Evolutionary conservation across 2,888 invertebrate species (phyloP), one percentile per base, ranked within the genome.

Genomic region (Sinotaia quadrata): DNA sequence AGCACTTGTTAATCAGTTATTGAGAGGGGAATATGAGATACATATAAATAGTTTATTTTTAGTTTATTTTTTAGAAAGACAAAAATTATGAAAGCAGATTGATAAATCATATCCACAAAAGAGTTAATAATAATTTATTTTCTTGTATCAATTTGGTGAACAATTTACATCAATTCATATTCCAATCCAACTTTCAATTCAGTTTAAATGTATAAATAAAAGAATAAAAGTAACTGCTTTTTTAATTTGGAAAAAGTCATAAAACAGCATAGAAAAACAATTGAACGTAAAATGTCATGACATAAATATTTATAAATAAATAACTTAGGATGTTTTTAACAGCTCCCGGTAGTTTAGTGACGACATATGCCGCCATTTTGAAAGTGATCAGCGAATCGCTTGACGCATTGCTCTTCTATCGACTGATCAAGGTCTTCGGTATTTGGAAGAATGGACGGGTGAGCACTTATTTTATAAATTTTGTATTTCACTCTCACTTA

Each of bases 391-490:
- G 47, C 47, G 47, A 21, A 47, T 47, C 24, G 47, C 47, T 47
- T 8, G 47, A n/a, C n/a, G n/a, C n/a, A n/a, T n/a, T n/a, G 47
- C 7, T 24, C 24, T 24, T 8, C 18, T 12, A 24, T 47, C 18
- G 47, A 18, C 47, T 12, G 7, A 21, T 47, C 47, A 24, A n/a
- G n/a, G n/a, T n/a, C 47, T 47, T 56, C 21, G 56, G 34, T 56
- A 31, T 34, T n/a, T 34, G 18, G 56, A 56, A 56, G 56, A 56
- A 56, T 56, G 56, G 56, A 56, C 56, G 56, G 56, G 56, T 56
- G 21, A n/a, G 56, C 34, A n/a, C 5, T 10, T 8, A 31, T 31
- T 56, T 34, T 33, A 2, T 12, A 34, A n/a, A 33, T 33, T 2
- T 4, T 31, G 10, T 21, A 49, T 49, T 8, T 7, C 8, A 49